Evolutionary conservation across 2,888 invertebrate species (phyloP), one percentile per base, ranked within the genome.

Genomic region (Uloborus plumipes): DNA sequence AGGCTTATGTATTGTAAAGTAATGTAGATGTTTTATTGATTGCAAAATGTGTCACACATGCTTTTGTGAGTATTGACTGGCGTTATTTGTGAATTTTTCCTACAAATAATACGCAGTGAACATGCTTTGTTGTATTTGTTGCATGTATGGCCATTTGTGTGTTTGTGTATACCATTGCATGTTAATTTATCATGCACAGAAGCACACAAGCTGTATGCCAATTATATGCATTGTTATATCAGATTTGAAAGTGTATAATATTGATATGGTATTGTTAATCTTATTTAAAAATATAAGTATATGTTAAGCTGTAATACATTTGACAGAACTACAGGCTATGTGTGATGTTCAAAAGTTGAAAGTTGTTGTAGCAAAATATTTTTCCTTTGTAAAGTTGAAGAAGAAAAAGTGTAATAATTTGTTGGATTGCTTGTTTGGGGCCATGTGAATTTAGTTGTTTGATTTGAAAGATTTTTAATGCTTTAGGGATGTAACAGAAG

Each of bases 221-320:
- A 55, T 47, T 69, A 53, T 39, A 64, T 71, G 64, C 50, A n/a
- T 66, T 64, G 53, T 55, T 77, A 39, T 26, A 65, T 78, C 50
- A 18, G 77, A 58, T 51, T 50, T n/a, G 71, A 14, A 70, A 13
- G 14, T 67, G 67, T 53, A 67, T n/a, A 67, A 66, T 31, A 16
- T 20, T 65, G 49, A 49, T 39, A 67, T 26, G 39, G 31, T 18
- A 55, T 50, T 70, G 74, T 81, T 81, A 71, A 62, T 16, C 62
- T 79, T 31, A 70, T 70, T 74, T 74, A 70, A 53, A 69, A 70
- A 62, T 81, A 66, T 81, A 74, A 74, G 69, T 69, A 39, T 39
- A 53, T 74, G 79, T 80, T 80, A 72, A 67, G 31, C 53, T 69
- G 62, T 64, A 70, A 64, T 18, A 81, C 47, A 62, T 73, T 80